These are phyloP conservation scores for Semaprochilodus insignis DNA, from an alignment of 2,797 vertebrate genomes.

Conservation along the genomic window DNA sequence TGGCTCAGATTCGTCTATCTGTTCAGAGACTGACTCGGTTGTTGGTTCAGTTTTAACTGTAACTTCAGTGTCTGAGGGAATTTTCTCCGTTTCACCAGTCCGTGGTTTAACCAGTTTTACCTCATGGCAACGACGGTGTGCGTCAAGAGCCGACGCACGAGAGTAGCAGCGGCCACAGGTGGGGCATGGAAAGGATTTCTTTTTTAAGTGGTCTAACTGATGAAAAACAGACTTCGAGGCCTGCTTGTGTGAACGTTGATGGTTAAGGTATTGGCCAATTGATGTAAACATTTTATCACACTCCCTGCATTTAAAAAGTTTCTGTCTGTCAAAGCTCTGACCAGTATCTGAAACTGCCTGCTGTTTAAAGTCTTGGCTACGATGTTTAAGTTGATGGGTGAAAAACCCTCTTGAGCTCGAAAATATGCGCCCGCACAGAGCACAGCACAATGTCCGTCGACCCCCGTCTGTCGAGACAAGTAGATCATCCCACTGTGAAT, in stretches of 20 bases:
- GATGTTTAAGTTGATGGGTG: conserved; percentile 72
- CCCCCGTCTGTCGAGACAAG: conserved; percentile 66
- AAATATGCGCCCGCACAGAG: conserved; percentile 69
- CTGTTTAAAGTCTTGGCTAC: conserved; percentile 59
- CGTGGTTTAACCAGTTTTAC: conserved; percentile 77
- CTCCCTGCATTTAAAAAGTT: conserved; percentile 76
- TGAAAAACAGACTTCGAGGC: conserved; percentile 81
- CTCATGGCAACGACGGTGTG: conserved; percentile 82
- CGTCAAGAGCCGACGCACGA: conserved; percentile 82
- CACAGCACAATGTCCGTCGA: conserved; percentile 67
- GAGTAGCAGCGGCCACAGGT: conserved; percentile 81
- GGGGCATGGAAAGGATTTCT: conserved; percentile 82
- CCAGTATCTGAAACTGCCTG: conserved; percentile 36
- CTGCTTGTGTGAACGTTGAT: conserved; percentile 79
- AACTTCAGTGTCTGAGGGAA: conserved; percentile 50
- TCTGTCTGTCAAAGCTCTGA: conserved; percentile 63
- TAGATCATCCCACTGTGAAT: conserved; percentile 64
- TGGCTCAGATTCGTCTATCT: conserved; percentile 49
- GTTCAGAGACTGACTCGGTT: conserved; percentile 46
- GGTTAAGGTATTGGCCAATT: conserved; percentile 80
- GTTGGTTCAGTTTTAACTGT: conserved; percentile 59
- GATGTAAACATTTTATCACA: conserved; percentile 78
- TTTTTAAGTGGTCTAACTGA: conserved; percentile 80
- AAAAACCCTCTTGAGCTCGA: conserved; percentile 67
- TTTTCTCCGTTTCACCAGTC: conserved; percentile 64